Base-by-base conservation (phyloP, 2,888 invertebrate genomes). In the Melanophora roralis region DNA sequence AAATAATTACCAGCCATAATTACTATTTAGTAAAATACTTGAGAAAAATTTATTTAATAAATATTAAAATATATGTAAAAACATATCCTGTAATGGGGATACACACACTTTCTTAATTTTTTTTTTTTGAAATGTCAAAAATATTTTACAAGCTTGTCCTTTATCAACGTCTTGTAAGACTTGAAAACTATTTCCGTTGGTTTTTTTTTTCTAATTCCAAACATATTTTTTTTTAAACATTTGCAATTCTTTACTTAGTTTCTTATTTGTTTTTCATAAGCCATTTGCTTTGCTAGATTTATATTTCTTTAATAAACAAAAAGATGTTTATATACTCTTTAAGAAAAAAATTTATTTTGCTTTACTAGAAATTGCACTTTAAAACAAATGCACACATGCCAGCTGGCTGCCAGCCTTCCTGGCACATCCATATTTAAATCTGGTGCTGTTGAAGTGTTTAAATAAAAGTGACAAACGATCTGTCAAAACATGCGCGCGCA, bases 401-500 rank as follows among this genome's bases (percentile, higher is more conserved):
- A 21, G 7, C 38, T 8, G 57, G 36, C 47, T 69, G 49, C 23
- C 27, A 5, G 27, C 6, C 27, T 27, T 3, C 27, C 8, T 45
- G 19, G 9, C 2, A 16, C 23, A 21, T 57, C 19, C 40, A 0
- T 21, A 49, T n/a, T 23, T 4, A 3, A 23, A 49, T 49, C 14
- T 62, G 36, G 9, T 12, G 19, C 47, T 5, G 3, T 7, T 59
- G 49, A 73, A 78, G 57, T 69, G 78, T 78, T 73, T 73, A 64
- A 49, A 62, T 68, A 57, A 75, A 71, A 38, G 47, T 79, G 79
- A 79, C 79, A 75, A 75, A 79, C 74, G 79, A 79, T 53, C 79
- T 79, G 79, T 79, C 79, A 79, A 79, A 79, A 75, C 75, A 79
- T 79, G 69, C 65, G 74, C 75, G 65, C 57, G 38, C 69, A 79